These are phyloP conservation scores for Drosophila rubida DNA, from an alignment of 2,888 invertebrate species.

Conservation along the genomic window DNA sequence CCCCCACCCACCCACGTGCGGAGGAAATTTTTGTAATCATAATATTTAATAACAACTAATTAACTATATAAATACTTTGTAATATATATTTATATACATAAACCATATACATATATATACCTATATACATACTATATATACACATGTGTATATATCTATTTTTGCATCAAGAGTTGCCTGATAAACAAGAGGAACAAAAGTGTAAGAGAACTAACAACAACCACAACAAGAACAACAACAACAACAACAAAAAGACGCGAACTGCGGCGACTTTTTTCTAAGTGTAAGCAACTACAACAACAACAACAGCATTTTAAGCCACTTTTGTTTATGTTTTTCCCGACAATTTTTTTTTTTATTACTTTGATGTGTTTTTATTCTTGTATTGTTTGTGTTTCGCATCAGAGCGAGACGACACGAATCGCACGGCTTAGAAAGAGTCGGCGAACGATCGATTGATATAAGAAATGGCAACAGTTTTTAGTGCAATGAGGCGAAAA, in stretches of 20 bases:
- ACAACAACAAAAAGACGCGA: slow-evolving; percentile 9
- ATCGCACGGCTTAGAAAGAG: slow-evolving; percentile 44
- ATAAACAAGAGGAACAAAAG: slow-evolving; percentile 46
- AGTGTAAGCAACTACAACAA: slow-evolving; percentile 49
- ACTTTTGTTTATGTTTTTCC: slow-evolving; percentile 58
- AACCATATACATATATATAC: slow-evolving; percentile 32
- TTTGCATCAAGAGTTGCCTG: slow-evolving; percentile 70
- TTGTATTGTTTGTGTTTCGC: slow-evolving; percentile 35
- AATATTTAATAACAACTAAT: slow-evolving; percentile 47
- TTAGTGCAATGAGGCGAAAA: slow-evolving; percentile 55
- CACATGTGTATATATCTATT: slow-evolving; percentile 56
- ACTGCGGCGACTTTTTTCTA: slow-evolving; percentile 50
- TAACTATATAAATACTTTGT: slow-evolving; percentile 52
- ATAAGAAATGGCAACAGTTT: slow-evolving; percentile 21
- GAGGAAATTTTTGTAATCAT: slow-evolving; percentile 44
- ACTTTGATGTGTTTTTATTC: slow-evolving; percentile 33
- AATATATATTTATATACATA: slow-evolving; percentile 57
- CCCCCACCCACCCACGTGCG: no score
- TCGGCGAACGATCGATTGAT: slow-evolving; percentile 7
- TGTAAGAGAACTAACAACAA: slow-evolving; percentile 2
- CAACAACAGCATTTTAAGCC: slow-evolving; percentile 39
- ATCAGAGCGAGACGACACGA: slow-evolving; percentile 54
- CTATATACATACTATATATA: slow-evolving; percentile 36
- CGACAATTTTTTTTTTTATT: slow-evolving; percentile 29
- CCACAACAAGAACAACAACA: not conserved